phyloP scores from a whole-genome alignment of 2,113 vertebrate genomes.

The Pseudorasbora parva region DNA sequence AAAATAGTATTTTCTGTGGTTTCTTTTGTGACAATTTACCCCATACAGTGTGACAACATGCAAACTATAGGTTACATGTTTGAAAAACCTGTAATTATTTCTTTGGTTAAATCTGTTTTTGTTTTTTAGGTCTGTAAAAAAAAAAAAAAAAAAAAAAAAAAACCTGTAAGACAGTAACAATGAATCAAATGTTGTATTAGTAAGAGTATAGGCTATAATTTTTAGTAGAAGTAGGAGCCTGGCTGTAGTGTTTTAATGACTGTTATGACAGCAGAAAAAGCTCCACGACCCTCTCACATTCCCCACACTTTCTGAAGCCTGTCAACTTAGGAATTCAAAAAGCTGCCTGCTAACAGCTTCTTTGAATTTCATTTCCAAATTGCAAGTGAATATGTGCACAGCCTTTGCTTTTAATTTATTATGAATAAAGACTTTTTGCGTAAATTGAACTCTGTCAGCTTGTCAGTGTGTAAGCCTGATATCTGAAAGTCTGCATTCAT shows the following conservation, averaged over 20 bases:
- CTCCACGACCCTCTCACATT: background rate
- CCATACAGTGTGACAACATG: background rate
- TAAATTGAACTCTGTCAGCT: background rate
- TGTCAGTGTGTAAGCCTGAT: background rate
- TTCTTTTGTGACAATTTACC: background rate
- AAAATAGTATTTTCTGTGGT: background rate
- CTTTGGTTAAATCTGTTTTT: background rate
- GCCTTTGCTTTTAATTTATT: background rate
- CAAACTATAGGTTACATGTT: background rate
- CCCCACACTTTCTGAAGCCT: constrained; percentile 21
- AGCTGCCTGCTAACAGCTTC: background rate
- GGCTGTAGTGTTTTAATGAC: constrained; percentile 13
- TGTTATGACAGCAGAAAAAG: background rate
- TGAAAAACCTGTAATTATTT: background rate
- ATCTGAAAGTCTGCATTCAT: background rate
- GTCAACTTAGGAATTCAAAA: constrained; percentile 4
- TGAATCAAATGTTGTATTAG: background rate
- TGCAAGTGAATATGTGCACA: background rate
- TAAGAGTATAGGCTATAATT: background rate
- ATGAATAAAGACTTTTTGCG: constrained; percentile 2
- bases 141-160: background rate
- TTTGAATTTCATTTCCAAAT: constrained; percentile 16
- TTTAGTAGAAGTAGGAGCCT: background rate
- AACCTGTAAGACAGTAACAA: background rate
- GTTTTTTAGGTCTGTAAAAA: background rate